Evolutionary conservation across 2,113 vertebrate species (phyloP).

Genomic region (Sorex araneus): DNA sequence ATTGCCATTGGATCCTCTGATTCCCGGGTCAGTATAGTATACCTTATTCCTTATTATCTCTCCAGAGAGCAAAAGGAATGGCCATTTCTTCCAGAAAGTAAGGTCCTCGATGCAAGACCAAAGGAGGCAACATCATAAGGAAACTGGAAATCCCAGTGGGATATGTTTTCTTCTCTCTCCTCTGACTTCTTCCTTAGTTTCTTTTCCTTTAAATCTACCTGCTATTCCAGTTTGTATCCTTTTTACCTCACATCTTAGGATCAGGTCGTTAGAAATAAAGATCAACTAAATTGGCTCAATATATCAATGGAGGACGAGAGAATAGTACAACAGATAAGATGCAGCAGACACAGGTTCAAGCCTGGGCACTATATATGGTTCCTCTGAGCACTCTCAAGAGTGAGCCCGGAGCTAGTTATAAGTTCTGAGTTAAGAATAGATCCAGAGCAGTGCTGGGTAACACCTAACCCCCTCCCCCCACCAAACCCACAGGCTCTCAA

Average conservation of each 20-base stretch:
- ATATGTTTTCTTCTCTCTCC: background rate
- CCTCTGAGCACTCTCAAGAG: too few relatives aligned
- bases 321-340: too few relatives aligned
- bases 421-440: too few relatives aligned
- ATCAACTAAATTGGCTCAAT: background rate
- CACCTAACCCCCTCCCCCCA: too few relatives aligned
- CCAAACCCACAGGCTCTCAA: background rate
- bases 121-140: background rate
- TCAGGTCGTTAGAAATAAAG: slow-evolving; percentile 19
- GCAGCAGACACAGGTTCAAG: too few relatives aligned
- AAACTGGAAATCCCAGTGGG: fast-evolving
- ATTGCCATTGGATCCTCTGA: background rate
- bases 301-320: background rate
- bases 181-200: too few relatives aligned
- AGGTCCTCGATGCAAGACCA: background rate
- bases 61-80: background rate
- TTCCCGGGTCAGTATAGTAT: background rate
- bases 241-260: background rate
- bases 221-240: background rate
- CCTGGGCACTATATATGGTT: too few relatives aligned
- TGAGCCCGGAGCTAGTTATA: too few relatives aligned
- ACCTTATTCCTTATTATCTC: background rate
- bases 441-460: too few relatives aligned
- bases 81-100: background rate
- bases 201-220: background rate